These are phyloP conservation scores for Lomographa bimaculata DNA, from an alignment of 2,888 invertebrate species.

Conservation along the genomic window DNA sequence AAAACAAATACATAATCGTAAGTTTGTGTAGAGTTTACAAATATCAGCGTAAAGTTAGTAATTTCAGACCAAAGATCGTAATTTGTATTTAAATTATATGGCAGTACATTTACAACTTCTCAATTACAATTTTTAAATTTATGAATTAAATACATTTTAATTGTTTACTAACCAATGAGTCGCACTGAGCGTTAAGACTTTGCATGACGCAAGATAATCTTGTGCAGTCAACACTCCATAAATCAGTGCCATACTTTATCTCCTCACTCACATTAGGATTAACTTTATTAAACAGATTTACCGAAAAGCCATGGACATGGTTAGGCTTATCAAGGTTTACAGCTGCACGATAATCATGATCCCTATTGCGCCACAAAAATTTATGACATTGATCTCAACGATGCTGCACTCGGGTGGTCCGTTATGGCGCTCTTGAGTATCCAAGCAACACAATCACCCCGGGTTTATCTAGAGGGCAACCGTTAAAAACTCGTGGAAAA, in stretches of 20 bases:
- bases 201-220: constrained; percentile 23
- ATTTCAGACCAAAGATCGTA: no score
- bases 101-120: no score
- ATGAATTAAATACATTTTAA: no score
- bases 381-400: constrained; percentile 64
- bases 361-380: constrained; percentile 70
- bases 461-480: constrained; percentile 66
- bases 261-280: constrained; percentile 44
- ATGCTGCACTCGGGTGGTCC: constrained; percentile 68
- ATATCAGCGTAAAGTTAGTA: no score
- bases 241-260: constrained; percentile 28
- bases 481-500: constrained; percentile 57
- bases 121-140: no score
- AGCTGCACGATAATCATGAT: constrained; percentile 56
- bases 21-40: no score
- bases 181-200: no score
- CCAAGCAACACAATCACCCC: constrained; percentile 49
- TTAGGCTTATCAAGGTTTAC: constrained; percentile 63
- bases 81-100: no score
- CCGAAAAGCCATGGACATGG: constrained; percentile 43
- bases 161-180: not conserved
- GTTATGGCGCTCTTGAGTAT: constrained; percentile 43
- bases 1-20: no score
- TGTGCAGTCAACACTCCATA: constrained; percentile 23
- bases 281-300: constrained; percentile 50